Evolutionary conservation across 1,140 invertebrate species (phyloP), one percentile per base, ranked within the genome.

Genomic region (Leguminivora glycinivorella): DNA sequence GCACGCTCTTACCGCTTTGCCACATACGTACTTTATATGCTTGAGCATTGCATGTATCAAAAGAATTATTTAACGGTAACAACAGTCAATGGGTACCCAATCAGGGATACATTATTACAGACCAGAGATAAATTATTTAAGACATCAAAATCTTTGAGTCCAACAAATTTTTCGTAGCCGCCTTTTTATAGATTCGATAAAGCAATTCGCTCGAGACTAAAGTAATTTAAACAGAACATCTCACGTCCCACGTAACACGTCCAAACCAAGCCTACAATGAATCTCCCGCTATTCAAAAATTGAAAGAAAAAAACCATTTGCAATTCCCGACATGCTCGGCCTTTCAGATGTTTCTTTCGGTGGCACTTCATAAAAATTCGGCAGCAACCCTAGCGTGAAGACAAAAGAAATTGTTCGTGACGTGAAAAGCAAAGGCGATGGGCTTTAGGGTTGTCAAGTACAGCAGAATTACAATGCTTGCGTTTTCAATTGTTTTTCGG

Each of bases 311-410:
- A 63, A 63, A 63, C 26, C 58, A 17, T 63, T 63, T 14, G n/a
- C 26, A 29, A 63, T 63, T 63, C 58, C 58, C 25, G 58, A 25
- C 58, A 63, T 63, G 58, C 58, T 1, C 58, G 25, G 58, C 58
- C 58, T 63, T 63, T 63, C 25, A 31, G 58, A 63, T 63, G 58
- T 63, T 63, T 63, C 58, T 63, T 63, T 63, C 58, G 26, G 58
- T 63, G 58, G 58, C 58, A 63, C 58, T 63, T 63, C 58, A 63
- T 63, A 63, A 63, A 63, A 63, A 63, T 63, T 63, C 58, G 58
- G 24, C 26, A 31, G 31, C 25, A 63, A 29, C 58, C 22, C 56
- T 60, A 29, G 58, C 58, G 58, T 26, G 26, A 63, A 63, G 58
- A 63, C 58, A 63, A 63, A 63, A 63, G 58, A 63, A 63, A 63